A percentile compares a stretch with the other conserved stretches of the same genome.
Evolutionary conservation across 2,797 vertebrate genomes (phyloP).

Genomic region (Anguilla pacifica): DNA sequence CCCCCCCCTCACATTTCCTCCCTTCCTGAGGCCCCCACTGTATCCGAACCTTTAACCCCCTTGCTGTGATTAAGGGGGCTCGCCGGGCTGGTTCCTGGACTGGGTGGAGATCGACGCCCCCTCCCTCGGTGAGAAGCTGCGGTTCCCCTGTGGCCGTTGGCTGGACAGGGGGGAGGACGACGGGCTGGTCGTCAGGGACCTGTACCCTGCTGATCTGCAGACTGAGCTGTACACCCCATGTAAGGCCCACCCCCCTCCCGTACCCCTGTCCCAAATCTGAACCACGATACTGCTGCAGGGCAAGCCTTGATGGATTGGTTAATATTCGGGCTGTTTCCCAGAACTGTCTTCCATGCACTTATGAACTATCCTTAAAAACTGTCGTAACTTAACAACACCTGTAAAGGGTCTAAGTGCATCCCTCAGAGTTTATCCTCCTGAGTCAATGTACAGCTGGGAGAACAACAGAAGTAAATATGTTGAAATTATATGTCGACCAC

Average conservation of each 20-base stretch:
- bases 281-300: not conserved
- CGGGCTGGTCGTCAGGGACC: conserved; percentile 81
- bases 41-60: not conserved
- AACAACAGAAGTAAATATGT: too few relatives aligned
- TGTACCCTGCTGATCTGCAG: conserved; percentile 86
- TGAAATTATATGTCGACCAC: too few relatives aligned
- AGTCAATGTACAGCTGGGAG: too few relatives aligned
- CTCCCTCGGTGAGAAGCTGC: conserved; percentile 83
- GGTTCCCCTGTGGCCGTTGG: conserved; percentile 95
- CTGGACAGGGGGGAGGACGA: conserved; percentile 91
- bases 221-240: conserved; percentile 88
- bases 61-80: conserved; percentile 69
- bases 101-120: conserved; percentile 95
- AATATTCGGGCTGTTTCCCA: too few relatives aligned
- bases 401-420: too few relatives aligned
- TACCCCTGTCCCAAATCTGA: not conserved
- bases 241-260: conserved; percentile 59
- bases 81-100: conserved; percentile 95
- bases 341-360: too few relatives aligned
- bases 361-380: too few relatives aligned
- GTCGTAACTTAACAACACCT: too few relatives aligned
- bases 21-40: not conserved
- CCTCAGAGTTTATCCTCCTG: too few relatives aligned
- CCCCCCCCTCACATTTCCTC: not conserved
- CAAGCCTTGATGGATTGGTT: not conserved